These are phyloP conservation scores for Cepaea hortensis DNA, from an alignment of 2,888 invertebrate species.

Conservation along the genomic window DNA sequence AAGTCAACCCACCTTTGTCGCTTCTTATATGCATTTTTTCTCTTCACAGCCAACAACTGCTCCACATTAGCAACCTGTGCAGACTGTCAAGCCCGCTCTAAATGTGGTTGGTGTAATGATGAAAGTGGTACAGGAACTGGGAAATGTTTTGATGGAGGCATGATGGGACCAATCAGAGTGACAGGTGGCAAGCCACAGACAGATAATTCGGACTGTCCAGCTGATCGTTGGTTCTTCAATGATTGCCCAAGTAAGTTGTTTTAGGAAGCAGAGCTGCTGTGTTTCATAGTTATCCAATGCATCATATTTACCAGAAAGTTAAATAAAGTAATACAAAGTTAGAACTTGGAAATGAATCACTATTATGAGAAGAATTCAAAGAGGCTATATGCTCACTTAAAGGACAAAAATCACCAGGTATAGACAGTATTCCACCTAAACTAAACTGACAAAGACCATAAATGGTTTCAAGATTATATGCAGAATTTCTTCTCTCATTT, in stretches of 20 bases:
- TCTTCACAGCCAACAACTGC: conserved; percentile 71
- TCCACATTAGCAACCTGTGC: conserved; percentile 81
- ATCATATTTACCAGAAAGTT: no score
- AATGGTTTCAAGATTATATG: no score
- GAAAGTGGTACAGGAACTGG: conserved; percentile 93
- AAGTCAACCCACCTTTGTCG: neutral
- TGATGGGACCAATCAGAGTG: conserved; percentile 69
- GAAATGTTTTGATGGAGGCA: conserved; percentile 87
- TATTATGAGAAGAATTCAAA: no score
- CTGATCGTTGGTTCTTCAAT: conserved; percentile 91
- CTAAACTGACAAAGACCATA: no score
- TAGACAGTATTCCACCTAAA: no score
- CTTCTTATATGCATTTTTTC: conserved; percentile 78
- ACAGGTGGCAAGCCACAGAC: neutral
- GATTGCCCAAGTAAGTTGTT: conserved; percentile 85
- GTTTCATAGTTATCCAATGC: no score
- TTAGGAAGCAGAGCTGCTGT: no score
- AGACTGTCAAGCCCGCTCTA: conserved; percentile 90
- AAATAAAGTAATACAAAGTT: no score
- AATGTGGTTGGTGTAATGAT: conserved; percentile 99
- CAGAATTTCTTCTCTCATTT: no score
- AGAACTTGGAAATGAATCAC: no score
- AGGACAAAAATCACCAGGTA: no score
- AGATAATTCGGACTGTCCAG: neutral
- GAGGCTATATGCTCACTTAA: no score